Conservation (phyloP, 2,888 invertebrate species). For the Agapetus fuscipes region DNA sequence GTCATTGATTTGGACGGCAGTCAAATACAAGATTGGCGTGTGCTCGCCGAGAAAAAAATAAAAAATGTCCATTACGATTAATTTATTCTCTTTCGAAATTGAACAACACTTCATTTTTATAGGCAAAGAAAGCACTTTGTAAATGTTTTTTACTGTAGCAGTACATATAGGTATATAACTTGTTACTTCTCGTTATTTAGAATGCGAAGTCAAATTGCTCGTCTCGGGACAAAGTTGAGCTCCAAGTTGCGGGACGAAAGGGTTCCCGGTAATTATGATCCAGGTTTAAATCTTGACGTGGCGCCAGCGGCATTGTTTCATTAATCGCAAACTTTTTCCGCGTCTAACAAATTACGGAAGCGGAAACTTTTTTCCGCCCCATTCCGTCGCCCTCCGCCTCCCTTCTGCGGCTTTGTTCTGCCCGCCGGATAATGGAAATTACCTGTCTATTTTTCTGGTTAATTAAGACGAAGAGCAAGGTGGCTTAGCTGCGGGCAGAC, state of each 20-base stretch:
- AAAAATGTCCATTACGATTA: too few relatives aligned
- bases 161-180: too few relatives aligned
- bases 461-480: conserved; percentile 18
- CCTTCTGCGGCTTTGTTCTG: conserved; percentile 18
- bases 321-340: conserved; percentile 22
- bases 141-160: too few relatives aligned
- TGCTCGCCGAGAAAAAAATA: too few relatives aligned
- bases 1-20: too few relatives aligned
- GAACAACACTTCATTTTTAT: too few relatives aligned
- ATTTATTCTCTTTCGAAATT: too few relatives aligned
- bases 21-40: too few relatives aligned
- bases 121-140: too few relatives aligned
- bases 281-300: conserved; percentile 22
- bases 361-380: conserved; percentile 1
- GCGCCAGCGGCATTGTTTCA: conserved; percentile 22
- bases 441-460: conserved; percentile 21
- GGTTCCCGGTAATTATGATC: conserved; percentile 20
- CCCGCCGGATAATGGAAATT: conserved; percentile 20
- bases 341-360: conserved; percentile 20
- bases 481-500: too few relatives aligned
- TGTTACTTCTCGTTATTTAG: too few relatives aligned
- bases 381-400: background rate
- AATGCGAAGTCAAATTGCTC: too few relatives aligned
- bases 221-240: conserved; percentile 7
- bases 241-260: conserved; percentile 11